Evolutionary conservation across 2,797 vertebrate species (phyloP).

Genomic region (Phoxinus dragarum): DNA sequence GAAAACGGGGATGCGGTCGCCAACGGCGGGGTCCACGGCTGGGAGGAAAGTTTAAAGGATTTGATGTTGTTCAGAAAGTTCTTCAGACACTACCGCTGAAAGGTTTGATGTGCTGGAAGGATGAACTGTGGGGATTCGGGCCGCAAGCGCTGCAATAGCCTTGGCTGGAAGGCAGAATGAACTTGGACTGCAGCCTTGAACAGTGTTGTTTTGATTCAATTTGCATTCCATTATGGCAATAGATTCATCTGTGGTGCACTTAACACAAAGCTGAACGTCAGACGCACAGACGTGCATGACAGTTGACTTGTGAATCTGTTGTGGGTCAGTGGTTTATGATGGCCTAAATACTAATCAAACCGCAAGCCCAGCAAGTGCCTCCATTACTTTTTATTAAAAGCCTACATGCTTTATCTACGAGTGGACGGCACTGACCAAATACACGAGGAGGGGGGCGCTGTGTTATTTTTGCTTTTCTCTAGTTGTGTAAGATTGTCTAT

Average conservation of each 20-base stretch:
- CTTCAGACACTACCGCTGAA: conserved; percentile 54
- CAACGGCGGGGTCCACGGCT: conserved; percentile 63
- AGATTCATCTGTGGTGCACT: conserved; percentile 50
- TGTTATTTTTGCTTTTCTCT: conserved; percentile 37
- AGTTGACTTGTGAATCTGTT: conserved; percentile 25
- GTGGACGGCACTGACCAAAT: conserved; percentile 57
- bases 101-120: conserved; percentile 23
- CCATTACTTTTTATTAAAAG: conserved; percentile 56
- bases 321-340: conserved; percentile 37
- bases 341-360: conserved; percentile 34
- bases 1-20: conserved; percentile 58
- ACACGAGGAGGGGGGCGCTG: conserved; percentile 29
- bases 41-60: conserved; percentile 59
- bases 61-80: conserved; percentile 5
- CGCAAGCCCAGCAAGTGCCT: conserved; percentile 53
- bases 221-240: conserved; percentile 50
- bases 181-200: conserved; percentile 44
- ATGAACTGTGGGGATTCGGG: background rate
- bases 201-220: conserved; percentile 54
- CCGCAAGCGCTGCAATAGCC: conserved; percentile 19
- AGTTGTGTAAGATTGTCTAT: conserved; percentile 44
- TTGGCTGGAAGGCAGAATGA: conserved; percentile 29
- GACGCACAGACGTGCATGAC: conserved; percentile 25
- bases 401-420: conserved; percentile 40
- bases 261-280: conserved; percentile 34